These are phyloP conservation scores for Eilema sororculum DNA, from an alignment of 2,888 invertebrate genomes.

Conservation along the genomic window DNA sequence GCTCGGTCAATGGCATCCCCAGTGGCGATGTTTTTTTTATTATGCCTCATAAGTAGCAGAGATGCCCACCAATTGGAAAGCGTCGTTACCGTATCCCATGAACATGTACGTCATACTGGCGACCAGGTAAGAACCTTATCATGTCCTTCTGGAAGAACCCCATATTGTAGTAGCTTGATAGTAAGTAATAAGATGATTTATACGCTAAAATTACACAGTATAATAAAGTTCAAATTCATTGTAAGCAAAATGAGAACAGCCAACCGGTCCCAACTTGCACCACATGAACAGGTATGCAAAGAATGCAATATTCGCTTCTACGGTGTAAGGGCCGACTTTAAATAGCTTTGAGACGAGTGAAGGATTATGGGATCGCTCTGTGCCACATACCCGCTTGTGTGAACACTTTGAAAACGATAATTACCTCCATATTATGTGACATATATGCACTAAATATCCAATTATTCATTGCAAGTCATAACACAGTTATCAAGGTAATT, in stretches of 20 bases:
- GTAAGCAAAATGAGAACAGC: background rate
- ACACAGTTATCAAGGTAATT: too few relatives aligned
- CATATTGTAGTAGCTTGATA: too few relatives aligned
- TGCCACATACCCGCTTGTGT: constrained; percentile 50
- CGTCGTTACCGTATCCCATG: too few relatives aligned
- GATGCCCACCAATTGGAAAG: too few relatives aligned
- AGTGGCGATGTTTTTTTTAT: too few relatives aligned
- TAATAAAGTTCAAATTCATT: background rate
- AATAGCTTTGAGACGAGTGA: constrained; percentile 77
- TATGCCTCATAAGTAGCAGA: too few relatives aligned
- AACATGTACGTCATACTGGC: too few relatives aligned
- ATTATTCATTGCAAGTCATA: background rate
- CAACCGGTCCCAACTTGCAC: constrained; percentile 45
- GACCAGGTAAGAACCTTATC: too few relatives aligned
- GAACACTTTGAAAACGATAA: constrained; percentile 54
- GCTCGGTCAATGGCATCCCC: too few relatives aligned
- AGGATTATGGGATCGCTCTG: constrained; percentile 73
- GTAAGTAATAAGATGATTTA: too few relatives aligned
- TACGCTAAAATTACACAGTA: too few relatives aligned
- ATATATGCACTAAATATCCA: background rate
- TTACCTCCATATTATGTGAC: constrained; percentile 35
- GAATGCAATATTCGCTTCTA: constrained; percentile 84
- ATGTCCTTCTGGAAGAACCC: too few relatives aligned
- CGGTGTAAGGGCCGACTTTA: constrained; percentile 79
- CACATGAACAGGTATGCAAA: constrained; percentile 64